phyloP scores from a whole-genome alignment of 2,888 invertebrate genomes.

The Isotomurus palustris region DNA sequence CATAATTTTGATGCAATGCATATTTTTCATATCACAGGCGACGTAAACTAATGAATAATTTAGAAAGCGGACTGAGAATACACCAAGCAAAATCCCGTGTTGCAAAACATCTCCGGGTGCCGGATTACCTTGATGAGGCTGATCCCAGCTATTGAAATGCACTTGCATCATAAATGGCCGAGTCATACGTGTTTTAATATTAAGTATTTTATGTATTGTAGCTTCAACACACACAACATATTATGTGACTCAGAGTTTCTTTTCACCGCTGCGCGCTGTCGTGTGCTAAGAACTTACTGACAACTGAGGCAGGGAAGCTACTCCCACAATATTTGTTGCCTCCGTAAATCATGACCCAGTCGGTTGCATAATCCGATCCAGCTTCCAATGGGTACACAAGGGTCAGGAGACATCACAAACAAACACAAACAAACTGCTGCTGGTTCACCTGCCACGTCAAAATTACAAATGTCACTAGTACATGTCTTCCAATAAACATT shows the following conservation, averaged over 20 bases:
- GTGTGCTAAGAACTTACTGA: conserved; percentile 31
- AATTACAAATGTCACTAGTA: neutral
- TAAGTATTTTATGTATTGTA: too few species aligned
- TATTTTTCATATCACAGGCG: neutral
- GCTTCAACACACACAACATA: too few species aligned
- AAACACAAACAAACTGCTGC: neutral
- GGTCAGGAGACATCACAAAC: neutral
- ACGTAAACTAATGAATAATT: neutral
- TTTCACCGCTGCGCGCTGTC: too few species aligned
- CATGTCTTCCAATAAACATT: neutral
- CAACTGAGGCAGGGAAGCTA: conserved; percentile 23
- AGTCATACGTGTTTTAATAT: too few species aligned
- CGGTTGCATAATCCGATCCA: conserved; percentile 6
- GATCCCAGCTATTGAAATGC: conserved; percentile 36
- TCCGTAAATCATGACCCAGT: conserved; percentile 33
- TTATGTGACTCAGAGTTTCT: too few species aligned
- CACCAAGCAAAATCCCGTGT: conserved; percentile 36
- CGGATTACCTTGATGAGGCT: conserved; percentile 6
- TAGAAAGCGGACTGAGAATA: conserved; percentile 33
- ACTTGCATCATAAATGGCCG: conserved; percentile 41
- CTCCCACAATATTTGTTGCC: conserved; percentile 40
- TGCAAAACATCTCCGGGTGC: conserved; percentile 21
- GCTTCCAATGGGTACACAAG: conserved; percentile 5
- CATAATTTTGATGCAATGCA: neutral
- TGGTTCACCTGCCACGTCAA: neutral